Conservation (phyloP, 2,888 invertebrate genomes). For the Cantharis flavilabris region DNA sequence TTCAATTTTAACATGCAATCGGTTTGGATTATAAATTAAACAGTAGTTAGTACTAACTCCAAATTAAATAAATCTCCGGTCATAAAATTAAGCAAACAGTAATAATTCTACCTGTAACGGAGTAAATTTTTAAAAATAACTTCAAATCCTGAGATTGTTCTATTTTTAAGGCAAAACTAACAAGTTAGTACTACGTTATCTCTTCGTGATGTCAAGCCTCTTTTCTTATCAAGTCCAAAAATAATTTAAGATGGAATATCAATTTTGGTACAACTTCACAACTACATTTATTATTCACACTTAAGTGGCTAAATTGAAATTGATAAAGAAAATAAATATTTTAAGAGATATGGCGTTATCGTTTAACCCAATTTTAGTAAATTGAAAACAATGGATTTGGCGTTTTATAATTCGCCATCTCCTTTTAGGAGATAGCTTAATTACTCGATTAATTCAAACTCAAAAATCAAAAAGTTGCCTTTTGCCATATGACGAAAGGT, state of each 20-base stretch:
- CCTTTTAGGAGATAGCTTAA: too few species aligned
- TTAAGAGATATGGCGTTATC: background rate
- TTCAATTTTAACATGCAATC: background rate
- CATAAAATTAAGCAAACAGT: background rate
- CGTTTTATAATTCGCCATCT: background rate
- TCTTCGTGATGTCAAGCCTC: background rate
- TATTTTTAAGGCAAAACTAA: background rate
- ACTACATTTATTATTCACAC: background rate
- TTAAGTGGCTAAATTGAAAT: background rate
- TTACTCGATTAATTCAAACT: too few species aligned
- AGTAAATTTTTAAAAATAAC: background rate
- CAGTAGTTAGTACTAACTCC: background rate
- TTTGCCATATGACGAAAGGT: background rate
- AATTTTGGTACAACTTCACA: background rate
- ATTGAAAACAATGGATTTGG: background rate
- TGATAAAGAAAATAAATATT: constrained; percentile 2
- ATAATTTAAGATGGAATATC: background rate
- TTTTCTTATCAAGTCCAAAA: background rate
- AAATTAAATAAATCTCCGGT: background rate
- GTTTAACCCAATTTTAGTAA: background rate
- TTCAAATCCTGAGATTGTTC: background rate
- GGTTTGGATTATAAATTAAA: background rate
- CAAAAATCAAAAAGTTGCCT: background rate
- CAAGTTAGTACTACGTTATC: background rate
- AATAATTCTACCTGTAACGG: background rate